A percentile compares a stretch with the other conserved stretches of the same genome.
These are phyloP conservation scores for Crossocerus cetratus DNA, from an alignment of 2,888 invertebrate genomes.

Conservation along the genomic window DNA sequence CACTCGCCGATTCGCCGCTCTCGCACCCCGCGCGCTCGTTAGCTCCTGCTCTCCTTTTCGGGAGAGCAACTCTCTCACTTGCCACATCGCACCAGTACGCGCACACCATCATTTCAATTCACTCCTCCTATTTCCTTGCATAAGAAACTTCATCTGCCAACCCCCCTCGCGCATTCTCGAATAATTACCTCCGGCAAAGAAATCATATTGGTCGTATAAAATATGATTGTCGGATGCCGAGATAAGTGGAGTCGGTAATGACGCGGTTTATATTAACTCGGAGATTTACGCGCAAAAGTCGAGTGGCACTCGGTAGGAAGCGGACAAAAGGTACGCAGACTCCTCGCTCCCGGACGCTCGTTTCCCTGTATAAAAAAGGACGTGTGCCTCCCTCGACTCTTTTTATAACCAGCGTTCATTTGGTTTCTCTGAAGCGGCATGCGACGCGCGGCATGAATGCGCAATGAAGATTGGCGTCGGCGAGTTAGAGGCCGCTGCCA, in stretches of 20 bases:
- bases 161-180: not conserved
- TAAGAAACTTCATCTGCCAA: not conserved
- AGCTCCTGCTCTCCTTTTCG: not conserved
- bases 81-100: not conserved
- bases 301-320: not conserved
- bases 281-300: too few relatives aligned
- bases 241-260: too few relatives aligned
- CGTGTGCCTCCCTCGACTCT: constrained; percentile 2
- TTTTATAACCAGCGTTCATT: constrained; percentile 14
- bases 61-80: not conserved
- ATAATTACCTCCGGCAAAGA: not conserved
- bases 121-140: not conserved
- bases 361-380: not conserved
- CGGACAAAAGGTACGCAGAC: not conserved
- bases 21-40: not conserved
- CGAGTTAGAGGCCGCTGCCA: not conserved
- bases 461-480: constrained; percentile 31
- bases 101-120: not conserved
- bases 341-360: not conserved
- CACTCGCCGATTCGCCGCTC: not conserved
- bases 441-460: constrained; percentile 8
- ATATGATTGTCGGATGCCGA: too few relatives aligned
- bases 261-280: too few relatives aligned
- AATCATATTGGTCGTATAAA: not conserved
- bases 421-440: constrained; percentile 1